Evolutionary conservation across 2,113 vertebrate genomes (phyloP).

Genomic region (Thunnus maccoyii): DNA sequence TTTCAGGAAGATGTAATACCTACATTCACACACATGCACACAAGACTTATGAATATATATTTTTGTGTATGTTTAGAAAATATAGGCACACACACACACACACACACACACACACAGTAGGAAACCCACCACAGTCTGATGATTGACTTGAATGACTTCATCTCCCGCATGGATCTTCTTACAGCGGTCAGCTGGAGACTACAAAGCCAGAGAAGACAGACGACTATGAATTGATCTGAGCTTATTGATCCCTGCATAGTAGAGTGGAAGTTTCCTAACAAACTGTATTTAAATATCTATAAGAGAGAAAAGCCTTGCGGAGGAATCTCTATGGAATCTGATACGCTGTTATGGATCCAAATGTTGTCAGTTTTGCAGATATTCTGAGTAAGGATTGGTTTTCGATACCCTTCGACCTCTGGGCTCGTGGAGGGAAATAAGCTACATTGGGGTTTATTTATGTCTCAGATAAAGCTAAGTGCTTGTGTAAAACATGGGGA

Average conservation of each 20-base stretch:
- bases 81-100: slow-evolving; percentile 6
- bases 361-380: slow-evolving; percentile 3
- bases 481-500: slow-evolving; percentile 3
- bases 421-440: background rate
- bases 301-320: background rate
- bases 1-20: too few species aligned
- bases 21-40: too few species aligned
- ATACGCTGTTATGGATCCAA: slow-evolving; percentile 6
- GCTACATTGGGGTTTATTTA: background rate
- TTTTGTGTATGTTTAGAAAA: background rate
- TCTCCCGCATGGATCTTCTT: slow-evolving; percentile 98
- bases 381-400: background rate
- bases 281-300: slow-evolving; percentile 28
- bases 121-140: slow-evolving; percentile 87
- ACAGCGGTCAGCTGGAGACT: slow-evolving; percentile 96
- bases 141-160: slow-evolving; percentile 84
- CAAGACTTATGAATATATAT: background rate
- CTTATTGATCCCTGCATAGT: slow-evolving; percentile 53
- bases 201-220: slow-evolving; percentile 55
- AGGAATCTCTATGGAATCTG: slow-evolving; percentile 4
- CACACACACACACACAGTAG: slow-evolving; percentile 19
- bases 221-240: slow-evolving; percentile 45
- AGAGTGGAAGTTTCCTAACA: slow-evolving; percentile 46
- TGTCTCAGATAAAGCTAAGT: background rate
- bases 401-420: background rate